These are phyloP conservation scores for Rhagium mordax DNA, from an alignment of 2,888 invertebrate species.

Conservation along the genomic window DNA sequence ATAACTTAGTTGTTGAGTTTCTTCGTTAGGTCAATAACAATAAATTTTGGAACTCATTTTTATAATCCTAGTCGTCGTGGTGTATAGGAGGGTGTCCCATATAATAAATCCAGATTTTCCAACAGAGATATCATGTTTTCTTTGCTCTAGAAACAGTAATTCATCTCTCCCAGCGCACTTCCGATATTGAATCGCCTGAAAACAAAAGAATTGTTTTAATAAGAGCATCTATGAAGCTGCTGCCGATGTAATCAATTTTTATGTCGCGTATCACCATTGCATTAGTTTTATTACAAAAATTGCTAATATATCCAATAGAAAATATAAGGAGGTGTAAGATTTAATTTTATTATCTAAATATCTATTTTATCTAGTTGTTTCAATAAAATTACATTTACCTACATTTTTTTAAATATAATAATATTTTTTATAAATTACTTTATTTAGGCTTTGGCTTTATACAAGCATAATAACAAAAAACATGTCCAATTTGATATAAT, in stretches of 20 bases:
- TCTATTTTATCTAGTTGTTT: no score
- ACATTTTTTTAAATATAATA: no score
- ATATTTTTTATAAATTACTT: no score
- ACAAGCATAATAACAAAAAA: no score
- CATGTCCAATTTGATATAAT: no score
- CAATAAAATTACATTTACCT: no score
- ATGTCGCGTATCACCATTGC: background rate
- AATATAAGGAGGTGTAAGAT: background rate
- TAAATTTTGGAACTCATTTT: background rate
- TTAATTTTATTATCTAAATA: background rate
- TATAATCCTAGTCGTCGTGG: background rate
- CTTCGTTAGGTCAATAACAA: background rate
- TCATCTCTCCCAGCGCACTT: conserved; percentile 19
- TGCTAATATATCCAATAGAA: no score
- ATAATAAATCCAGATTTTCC: background rate
- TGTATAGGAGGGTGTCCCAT: background rate
- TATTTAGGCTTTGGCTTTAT: no score
- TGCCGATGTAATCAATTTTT: conserved; percentile 8
- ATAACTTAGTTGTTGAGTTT: background rate
- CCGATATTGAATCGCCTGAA: conserved; percentile 29
- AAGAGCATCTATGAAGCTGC: conserved; percentile 19
- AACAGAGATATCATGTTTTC: conserved; percentile 11
- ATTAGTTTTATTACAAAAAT: background rate
- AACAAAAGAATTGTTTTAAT: conserved; percentile 33
- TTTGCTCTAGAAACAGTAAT: conserved; percentile 15